Evolutionary conservation across 2,888 invertebrate species (phyloP).

Genomic region (Cinara cedri): DNA sequence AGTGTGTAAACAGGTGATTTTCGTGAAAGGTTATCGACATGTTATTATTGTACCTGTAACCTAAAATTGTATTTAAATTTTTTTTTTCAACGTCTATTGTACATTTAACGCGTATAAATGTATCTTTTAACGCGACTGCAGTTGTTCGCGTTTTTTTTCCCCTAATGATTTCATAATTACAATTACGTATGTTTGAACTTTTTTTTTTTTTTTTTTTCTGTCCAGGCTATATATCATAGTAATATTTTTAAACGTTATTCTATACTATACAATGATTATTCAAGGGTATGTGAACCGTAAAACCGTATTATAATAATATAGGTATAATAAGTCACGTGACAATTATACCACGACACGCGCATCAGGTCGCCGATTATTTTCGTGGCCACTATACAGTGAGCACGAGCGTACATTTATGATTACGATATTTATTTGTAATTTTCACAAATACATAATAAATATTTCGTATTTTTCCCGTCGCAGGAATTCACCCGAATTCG

Average conservation of each 20-base stretch:
- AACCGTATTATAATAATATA: background rate
- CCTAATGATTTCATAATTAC: slow-evolving; percentile 34
- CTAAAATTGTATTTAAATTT: slow-evolving; percentile 28
- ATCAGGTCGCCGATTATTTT: background rate
- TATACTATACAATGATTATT: background rate
- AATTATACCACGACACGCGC: background rate
- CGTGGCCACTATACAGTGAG: too few species aligned
- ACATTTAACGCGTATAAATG: too few species aligned
- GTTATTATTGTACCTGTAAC: background rate
- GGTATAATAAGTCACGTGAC: too few species aligned
- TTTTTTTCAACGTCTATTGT: background rate
- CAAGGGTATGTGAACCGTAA: background rate
- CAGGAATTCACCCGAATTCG: too few species aligned
- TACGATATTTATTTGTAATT: too few species aligned
- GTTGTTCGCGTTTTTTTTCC: slow-evolving; percentile 22
- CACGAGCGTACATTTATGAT: too few species aligned
- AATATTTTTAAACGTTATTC: too few species aligned
- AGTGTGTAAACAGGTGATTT: slow-evolving; percentile 55
- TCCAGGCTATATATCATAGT: slow-evolving; percentile 7
- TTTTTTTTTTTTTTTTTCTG: background rate
- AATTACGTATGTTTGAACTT: slow-evolving; percentile 12
- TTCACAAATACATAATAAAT: too few species aligned
- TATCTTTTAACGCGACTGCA: too few species aligned
- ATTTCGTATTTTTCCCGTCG: too few species aligned
- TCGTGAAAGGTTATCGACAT: slow-evolving; percentile 48